phyloP scores from a whole-genome alignment of 2,113 vertebrate species.

The Ptychochromis oligacanthus region DNA sequence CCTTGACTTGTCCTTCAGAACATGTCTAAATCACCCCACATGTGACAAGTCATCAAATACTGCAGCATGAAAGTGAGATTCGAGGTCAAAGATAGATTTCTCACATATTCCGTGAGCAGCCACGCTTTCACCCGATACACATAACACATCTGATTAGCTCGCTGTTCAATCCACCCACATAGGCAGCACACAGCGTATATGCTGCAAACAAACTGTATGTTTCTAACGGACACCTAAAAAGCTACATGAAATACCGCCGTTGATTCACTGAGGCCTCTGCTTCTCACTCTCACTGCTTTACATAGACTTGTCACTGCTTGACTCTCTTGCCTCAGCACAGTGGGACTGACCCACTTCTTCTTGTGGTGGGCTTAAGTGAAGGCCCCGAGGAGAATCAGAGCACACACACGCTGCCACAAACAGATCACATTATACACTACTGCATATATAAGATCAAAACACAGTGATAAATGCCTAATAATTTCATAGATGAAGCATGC shows the following conservation, averaged over 20 bases:
- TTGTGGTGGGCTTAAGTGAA: constrained; percentile 40
- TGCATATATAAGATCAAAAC: constrained; percentile 12
- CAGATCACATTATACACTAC: constrained; percentile 24
- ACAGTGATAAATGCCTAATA: constrained; percentile 56
- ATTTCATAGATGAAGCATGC: constrained; percentile 24
- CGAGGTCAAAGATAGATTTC: constrained; percentile 60
- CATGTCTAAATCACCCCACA: constrained; percentile 19
- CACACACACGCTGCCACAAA: constrained; percentile 1
- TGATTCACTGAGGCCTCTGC: constrained; percentile 37
- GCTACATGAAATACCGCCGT: constrained; percentile 6
- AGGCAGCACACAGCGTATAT: constrained; percentile 19
- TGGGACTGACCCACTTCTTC: constrained; percentile 72
- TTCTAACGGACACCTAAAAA: constrained; percentile 28
- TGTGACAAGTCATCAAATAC: constrained; percentile 44
- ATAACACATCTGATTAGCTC: constrained; percentile 72
- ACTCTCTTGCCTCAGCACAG: constrained; percentile 34
- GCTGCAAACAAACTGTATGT: constrained; percentile 14
- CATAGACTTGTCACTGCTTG: constrained; percentile 48
- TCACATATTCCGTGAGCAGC: constrained; percentile 47
- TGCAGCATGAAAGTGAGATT: constrained; percentile 42
- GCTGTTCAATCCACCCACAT: constrained; percentile 68
- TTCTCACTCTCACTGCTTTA: constrained; percentile 22
- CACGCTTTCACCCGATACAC: constrained; percentile 51
- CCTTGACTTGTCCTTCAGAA: constrained; percentile 43
- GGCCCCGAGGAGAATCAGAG: constrained; percentile 18